Evolutionary conservation across 1,140 invertebrate species (phyloP), one percentile per base, ranked within the genome.

Genomic region (Drosophila murphyi): DNA sequence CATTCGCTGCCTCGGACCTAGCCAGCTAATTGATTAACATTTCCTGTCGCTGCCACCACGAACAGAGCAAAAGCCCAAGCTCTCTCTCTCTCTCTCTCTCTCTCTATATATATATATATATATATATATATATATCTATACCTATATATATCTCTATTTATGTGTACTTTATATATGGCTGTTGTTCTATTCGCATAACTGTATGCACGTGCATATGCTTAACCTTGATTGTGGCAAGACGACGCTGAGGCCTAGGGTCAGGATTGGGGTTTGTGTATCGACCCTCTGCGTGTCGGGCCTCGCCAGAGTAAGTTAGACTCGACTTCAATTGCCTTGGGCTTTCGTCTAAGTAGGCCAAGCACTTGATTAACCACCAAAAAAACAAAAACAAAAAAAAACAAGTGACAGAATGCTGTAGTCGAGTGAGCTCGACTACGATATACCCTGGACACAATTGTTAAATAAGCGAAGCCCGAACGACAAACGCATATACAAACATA

Each of bases 171-270:
- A 20, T 20, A 20, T 20, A 20, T 20, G 20, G 0, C 20, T 20
- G 20, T 20, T 20, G 20, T 20, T 20, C 20, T 83, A 80, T 83
- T 61, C 48, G 69, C 65, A 80, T 86, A 85, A 77, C 72, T 77
- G 69, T 72, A 73, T 43, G 29, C 50, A 67, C 50, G 43, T 69
- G 65, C 82, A 85, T 85, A 87, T 81, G 80, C 82, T 85, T 85
- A 85, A 78, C 82, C 82, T 85, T 85, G 82, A 85, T 85, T 85
- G 72, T 78, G 82, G 62, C 78, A 78, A 81, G 65, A 78, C 82
- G 65, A 63, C 52, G 5, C 32, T 47, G 12, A n/a, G 37, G 37
- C 10, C n/a, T 37, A 10, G 54, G 43, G 41, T 48, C 54, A 37
- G 64, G n/a, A 20, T 35, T 35, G 10, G 63, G 35, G 32, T 10